phyloP scores from a whole-genome alignment of 2,113 vertebrate genomes.

The Callaeas wilsoni region DNA sequence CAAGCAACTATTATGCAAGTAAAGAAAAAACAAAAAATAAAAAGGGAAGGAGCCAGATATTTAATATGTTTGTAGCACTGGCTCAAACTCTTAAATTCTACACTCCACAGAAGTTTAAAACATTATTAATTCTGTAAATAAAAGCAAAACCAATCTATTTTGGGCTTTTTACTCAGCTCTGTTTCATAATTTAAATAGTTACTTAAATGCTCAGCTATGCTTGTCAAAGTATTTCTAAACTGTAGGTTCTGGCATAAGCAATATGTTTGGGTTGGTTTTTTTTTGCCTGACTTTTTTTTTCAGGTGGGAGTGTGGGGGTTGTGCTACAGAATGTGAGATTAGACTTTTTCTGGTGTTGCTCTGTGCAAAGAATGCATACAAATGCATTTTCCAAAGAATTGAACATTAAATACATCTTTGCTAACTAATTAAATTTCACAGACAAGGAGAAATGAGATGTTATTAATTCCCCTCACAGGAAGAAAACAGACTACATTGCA shows the following conservation, averaged over 20 bases:
- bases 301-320: not conserved
- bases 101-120: not conserved
- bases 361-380: not conserved
- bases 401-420: not conserved
- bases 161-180: not conserved
- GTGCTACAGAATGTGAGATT: not conserved
- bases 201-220: not conserved
- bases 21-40: not conserved
- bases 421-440: not conserved
- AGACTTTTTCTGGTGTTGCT: not conserved
- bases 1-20: not conserved
- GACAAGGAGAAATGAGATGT: not conserved
- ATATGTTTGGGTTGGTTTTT: rapidly evolving
- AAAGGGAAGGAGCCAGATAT: not conserved
- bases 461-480: not conserved
- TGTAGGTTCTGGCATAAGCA: not conserved
- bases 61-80: not conserved
- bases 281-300: not conserved
- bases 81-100: not conserved
- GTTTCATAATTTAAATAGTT: not conserved
- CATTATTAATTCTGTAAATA: not conserved
- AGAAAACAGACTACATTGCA: not conserved
- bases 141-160: not conserved
- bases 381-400: not conserved
- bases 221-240: not conserved